A percentile compares a stretch with the other conserved stretches of the same genome.
Conservation (phyloP, 2,888 invertebrate species). For the Pasiphila rectangulata region DNA sequence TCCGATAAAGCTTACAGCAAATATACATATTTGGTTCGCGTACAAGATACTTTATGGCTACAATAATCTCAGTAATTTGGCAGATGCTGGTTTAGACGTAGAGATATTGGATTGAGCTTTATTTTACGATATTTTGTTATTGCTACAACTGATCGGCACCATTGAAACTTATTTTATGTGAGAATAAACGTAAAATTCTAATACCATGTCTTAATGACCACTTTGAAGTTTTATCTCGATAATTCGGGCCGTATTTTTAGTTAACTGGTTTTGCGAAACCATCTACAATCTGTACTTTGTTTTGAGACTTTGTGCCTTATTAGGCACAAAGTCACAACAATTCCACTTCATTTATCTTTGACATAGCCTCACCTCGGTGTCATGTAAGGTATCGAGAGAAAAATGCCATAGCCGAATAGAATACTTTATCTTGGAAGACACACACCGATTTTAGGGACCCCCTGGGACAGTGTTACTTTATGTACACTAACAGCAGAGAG, state of each 20-base stretch:
- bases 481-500: constrained; percentile 27
- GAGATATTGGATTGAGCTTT: constrained; percentile 23
- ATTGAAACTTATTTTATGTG: constrained; percentile 20
- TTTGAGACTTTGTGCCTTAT: constrained; percentile 15
- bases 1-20: not conserved
- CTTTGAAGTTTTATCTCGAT: constrained; percentile 16
- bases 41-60: constrained; percentile 24
- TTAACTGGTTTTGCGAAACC: constrained; percentile 9
- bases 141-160: constrained; percentile 9
- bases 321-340: no score
- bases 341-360: constrained; percentile 18
- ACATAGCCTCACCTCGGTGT: constrained; percentile 14
- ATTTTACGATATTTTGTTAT: constrained; percentile 23
- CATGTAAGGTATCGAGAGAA: constrained; percentile 30
- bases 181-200: constrained; percentile 15
- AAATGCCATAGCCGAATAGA: constrained; percentile 23
- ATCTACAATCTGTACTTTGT: constrained; percentile 18
- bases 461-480: constrained; percentile 27
- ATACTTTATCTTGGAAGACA: constrained; percentile 27
- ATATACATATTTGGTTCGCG: constrained; percentile 9
- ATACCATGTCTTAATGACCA: constrained; percentile 13
- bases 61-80: constrained; percentile 26
- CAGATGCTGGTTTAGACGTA: constrained; percentile 22
- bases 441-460: constrained; percentile 28
- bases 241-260: constrained; percentile 10